A percentile compares a stretch with the other conserved stretches of the same genome.
phyloP scores from a whole-genome alignment of 2,797 vertebrate species.

The Protosalanx chinensis region DNA sequence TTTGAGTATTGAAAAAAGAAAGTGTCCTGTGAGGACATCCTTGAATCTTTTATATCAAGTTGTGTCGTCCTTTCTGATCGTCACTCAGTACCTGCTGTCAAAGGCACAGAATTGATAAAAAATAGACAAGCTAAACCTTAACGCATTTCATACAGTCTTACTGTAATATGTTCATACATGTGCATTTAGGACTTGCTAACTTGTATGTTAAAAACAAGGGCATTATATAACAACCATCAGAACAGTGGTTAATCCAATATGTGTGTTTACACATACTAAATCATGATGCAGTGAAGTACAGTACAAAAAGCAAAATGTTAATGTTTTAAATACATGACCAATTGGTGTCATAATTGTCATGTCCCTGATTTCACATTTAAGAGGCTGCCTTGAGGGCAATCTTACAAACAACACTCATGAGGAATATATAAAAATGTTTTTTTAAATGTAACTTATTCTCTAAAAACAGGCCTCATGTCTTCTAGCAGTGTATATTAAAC shows the following conservation, averaged over 20 bases:
- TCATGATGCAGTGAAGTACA: conserved; percentile 42
- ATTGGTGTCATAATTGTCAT: conserved; percentile 42
- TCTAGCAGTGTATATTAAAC: conserved; percentile 42
- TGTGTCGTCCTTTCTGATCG: conserved; percentile 11
- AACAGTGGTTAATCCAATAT: conserved; percentile 36
- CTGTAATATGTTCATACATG: conserved; percentile 1
- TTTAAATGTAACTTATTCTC: conserved; percentile 40
- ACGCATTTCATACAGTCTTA: conserved; percentile 10
- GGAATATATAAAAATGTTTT: conserved; percentile 36
- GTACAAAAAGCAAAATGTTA: conserved; percentile 43
- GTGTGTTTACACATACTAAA: conserved; percentile 42
- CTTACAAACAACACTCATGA: conserved; percentile 41
- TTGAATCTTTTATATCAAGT: conserved; percentile 7
- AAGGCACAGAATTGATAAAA: conserved; percentile 46
- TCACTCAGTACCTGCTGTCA: conserved; percentile 30
- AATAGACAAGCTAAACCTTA: conserved; percentile 23
- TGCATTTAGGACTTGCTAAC: conserved; percentile 23
- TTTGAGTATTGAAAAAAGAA: conserved; percentile 26
- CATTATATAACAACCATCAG: conserved; percentile 33
- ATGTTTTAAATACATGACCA: conserved; percentile 42
- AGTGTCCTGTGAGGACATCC: conserved; percentile 19
- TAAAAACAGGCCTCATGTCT: conserved; percentile 38
- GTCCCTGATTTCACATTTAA: conserved; percentile 66
- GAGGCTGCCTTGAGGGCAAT: conserved; percentile 49
- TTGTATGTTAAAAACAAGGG: conserved; percentile 24